phyloP scores from a whole-genome alignment of 2,797 vertebrate genomes.

The Jordanella pulchra region DNA sequence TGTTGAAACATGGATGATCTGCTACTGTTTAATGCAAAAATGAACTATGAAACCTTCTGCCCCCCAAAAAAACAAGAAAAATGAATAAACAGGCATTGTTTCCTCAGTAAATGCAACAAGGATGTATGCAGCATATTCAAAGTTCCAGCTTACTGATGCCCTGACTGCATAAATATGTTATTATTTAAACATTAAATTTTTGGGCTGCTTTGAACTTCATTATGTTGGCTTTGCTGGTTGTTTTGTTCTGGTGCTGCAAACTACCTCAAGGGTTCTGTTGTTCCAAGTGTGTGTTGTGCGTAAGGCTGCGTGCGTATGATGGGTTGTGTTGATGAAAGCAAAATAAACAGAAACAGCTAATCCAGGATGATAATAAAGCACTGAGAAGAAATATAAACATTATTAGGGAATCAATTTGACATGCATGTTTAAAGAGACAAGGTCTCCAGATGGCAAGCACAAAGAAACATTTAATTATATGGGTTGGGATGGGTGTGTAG shows the following conservation, averaged over 20 bases:
- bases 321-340: slow-evolving; percentile 39
- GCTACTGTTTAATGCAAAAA: slow-evolving; percentile 48
- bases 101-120: slow-evolving; percentile 20
- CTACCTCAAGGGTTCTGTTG: slow-evolving; percentile 50
- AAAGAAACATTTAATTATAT: slow-evolving; percentile 78
- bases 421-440: slow-evolving; percentile 70
- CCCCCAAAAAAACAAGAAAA: slow-evolving; percentile 33
- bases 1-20: slow-evolving; percentile 49
- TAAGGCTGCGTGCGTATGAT: neutral
- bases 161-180: slow-evolving; percentile 43
- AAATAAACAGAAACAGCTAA: slow-evolving; percentile 70
- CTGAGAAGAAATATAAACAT: slow-evolving; percentile 73
- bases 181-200: slow-evolving; percentile 46
- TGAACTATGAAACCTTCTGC: slow-evolving; percentile 45
- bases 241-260: slow-evolving; percentile 18
- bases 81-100: slow-evolving; percentile 15
- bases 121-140: slow-evolving; percentile 28
- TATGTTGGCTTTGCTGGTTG: slow-evolving; percentile 47
- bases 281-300: slow-evolving; percentile 1
- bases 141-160: slow-evolving; percentile 30
- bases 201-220: slow-evolving; percentile 51
- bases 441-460: slow-evolving; percentile 72
- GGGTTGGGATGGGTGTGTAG: slow-evolving; percentile 62
- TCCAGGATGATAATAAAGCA: slow-evolving; percentile 70
- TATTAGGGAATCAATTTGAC: slow-evolving; percentile 79